Conservation (phyloP, 2,797 vertebrate species). For the Manis javanica region DNA sequence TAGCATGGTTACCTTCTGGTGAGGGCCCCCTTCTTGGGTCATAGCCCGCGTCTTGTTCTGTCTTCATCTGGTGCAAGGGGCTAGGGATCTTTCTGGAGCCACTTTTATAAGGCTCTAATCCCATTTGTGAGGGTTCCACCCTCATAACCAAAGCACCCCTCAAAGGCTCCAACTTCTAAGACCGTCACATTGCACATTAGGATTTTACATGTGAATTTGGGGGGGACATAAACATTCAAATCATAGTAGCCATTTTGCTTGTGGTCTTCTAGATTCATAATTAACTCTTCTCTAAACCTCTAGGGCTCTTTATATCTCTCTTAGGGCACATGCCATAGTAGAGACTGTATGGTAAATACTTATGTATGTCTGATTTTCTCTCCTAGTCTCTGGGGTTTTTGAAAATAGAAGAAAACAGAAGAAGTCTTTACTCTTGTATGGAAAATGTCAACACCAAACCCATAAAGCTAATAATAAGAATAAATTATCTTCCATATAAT, state of each 20-base stretch:
- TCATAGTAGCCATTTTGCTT: neutral
- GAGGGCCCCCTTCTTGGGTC: neutral
- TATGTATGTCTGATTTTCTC: neutral
- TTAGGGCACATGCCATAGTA: neutral
- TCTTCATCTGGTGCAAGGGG: neutral
- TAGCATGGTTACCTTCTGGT: neutral
- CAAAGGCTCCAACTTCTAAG: neutral
- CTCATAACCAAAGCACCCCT: neutral
- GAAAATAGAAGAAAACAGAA: conserved; percentile 11
- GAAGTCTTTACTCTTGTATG: neutral
- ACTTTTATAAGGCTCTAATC: neutral
- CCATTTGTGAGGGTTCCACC: neutral
- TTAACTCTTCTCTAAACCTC: conserved; percentile 10
- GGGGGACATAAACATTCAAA: neutral
- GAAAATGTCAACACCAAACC: neutral
- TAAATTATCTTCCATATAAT: neutral
- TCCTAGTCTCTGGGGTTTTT: neutral
- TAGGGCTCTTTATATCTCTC: neutral
- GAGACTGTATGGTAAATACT: neutral
- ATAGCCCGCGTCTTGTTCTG: fast-evolving
- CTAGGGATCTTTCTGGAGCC: neutral
- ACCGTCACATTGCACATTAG: neutral
- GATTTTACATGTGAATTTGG: neutral
- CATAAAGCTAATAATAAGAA: conserved; percentile 21
- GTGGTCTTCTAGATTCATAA: neutral